Conservation (phyloP, 2,797 vertebrate species). For the Eulemur coronatus region DNA sequence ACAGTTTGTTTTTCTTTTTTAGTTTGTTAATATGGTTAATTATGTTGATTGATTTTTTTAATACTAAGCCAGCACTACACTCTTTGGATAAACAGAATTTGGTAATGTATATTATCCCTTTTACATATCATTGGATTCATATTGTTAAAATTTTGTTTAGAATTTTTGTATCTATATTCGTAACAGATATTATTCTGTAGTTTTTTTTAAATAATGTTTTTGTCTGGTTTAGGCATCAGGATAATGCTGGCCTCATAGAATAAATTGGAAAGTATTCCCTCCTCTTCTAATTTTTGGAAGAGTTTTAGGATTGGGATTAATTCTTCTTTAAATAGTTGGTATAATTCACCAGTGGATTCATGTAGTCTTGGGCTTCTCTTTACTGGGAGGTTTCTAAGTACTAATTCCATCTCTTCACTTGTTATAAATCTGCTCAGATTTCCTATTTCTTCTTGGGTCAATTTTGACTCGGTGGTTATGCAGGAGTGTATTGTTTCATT, state of each 20-base stretch:
- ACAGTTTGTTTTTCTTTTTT: neutral
- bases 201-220: neutral
- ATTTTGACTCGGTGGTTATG: neutral
- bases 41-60: neutral
- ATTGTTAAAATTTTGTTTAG: neutral
- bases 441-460: slow-evolving; percentile 33
- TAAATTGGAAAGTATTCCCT: neutral
- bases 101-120: neutral
- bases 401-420: neutral
- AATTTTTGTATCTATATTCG: neutral
- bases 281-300: neutral
- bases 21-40: neutral
- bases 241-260: neutral
- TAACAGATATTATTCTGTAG: neutral
- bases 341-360: neutral
- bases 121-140: neutral
- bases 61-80: neutral
- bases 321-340: slow-evolving; percentile 1
- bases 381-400: neutral
- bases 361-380: neutral
- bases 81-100: neutral
- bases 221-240: neutral
- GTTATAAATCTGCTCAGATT: neutral
- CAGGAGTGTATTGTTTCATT: neutral
- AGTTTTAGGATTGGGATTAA: neutral